phyloP scores from a whole-genome alignment of 1,140 invertebrate genomes.

The Dendrolimus kikuchii region DNA sequence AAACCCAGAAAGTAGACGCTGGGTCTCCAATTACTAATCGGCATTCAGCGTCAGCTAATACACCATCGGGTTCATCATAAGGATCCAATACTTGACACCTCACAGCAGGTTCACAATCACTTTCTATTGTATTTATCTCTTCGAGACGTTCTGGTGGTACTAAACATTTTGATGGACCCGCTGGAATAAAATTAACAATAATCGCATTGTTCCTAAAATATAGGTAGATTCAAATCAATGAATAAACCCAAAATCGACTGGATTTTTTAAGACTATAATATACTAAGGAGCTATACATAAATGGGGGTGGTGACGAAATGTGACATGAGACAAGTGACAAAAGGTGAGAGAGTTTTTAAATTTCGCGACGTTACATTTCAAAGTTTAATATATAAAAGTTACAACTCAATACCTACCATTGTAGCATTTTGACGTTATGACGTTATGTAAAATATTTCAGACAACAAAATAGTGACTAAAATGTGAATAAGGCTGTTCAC shows the following conservation, averaged over 20 bases:
- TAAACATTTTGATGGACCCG: slow-evolving; percentile 38
- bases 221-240: neutral
- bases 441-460: too few species aligned
- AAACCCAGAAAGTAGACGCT: slow-evolving; percentile 79
- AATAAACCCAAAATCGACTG: neutral
- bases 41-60: slow-evolving; percentile 78
- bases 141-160: slow-evolving; percentile 34
- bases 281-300: too few species aligned
- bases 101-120: slow-evolving; percentile 71
- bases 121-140: slow-evolving; percentile 27
- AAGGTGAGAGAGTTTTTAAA: too few species aligned
- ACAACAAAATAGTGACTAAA: too few species aligned
- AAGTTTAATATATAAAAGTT: too few species aligned
- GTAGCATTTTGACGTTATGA: too few species aligned
- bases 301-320: too few species aligned
- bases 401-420: too few species aligned
- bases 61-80: slow-evolving; percentile 75
- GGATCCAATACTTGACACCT: slow-evolving; percentile 80
- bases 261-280: neutral
- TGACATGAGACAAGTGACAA: too few species aligned
- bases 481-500: too few species aligned
- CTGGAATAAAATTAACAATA: slow-evolving; percentile 14
- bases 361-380: too few species aligned
- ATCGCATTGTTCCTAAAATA: neutral
- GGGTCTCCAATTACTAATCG: slow-evolving; percentile 75